A percentile compares a stretch with the other conserved stretches of the same genome.
Conservation (phyloP, 2,888 invertebrate genomes). For the Hemaris fuciformis region DNA sequence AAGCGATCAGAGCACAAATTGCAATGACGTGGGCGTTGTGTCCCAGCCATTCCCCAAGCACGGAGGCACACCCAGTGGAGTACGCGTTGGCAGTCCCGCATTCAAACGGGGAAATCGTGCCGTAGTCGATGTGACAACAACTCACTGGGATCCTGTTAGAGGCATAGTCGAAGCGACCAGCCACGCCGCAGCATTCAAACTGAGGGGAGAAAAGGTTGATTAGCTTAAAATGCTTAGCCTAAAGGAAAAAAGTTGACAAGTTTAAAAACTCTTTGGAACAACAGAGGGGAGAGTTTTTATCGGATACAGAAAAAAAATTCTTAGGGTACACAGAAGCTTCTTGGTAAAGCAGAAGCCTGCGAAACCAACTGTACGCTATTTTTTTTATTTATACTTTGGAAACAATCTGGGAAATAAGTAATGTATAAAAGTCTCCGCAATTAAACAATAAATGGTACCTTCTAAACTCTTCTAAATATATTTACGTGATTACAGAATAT, state of each 20-base stretch:
- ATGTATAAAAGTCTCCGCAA: too few relatives aligned
- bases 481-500: too few relatives aligned
- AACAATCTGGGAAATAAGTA: too few relatives aligned
- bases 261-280: too few relatives aligned
- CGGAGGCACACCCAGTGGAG: slow-evolving; percentile 74
- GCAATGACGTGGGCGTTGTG: slow-evolving; percentile 53
- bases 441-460: too few relatives aligned
- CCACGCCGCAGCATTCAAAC: slow-evolving; percentile 86
- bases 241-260: not conserved
- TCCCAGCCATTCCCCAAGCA: slow-evolving; percentile 76
- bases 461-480: too few relatives aligned
- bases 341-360: too few relatives aligned
- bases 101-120: slow-evolving; percentile 62
- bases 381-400: too few relatives aligned
- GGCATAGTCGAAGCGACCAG: slow-evolving; percentile 78
- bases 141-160: slow-evolving; percentile 75
- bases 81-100: slow-evolving; percentile 63
- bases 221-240: not conserved
- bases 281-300: too few relatives aligned
- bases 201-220: slow-evolving; percentile 40
- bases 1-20: slow-evolving; percentile 46
- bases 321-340: too few relatives aligned
- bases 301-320: too few relatives aligned
- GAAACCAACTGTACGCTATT: too few relatives aligned
- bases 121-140: slow-evolving; percentile 81